Evolutionary conservation across 2,797 vertebrate species (phyloP).

Genomic region (Kryptopterus vitreolus): DNA sequence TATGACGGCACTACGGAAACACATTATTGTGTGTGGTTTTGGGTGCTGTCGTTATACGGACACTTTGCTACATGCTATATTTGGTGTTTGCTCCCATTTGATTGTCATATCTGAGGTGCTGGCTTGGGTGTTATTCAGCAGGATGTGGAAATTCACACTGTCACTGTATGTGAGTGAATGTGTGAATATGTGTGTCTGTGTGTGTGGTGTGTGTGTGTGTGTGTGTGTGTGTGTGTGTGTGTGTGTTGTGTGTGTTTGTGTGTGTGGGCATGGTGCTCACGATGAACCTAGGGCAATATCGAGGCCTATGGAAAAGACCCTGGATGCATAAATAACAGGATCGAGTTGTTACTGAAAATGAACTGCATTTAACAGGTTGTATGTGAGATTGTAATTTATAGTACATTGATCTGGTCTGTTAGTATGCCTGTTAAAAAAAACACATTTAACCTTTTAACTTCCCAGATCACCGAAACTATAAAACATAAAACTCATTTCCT

Average conservation of each 20-base stretch:
- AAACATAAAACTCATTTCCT: constrained; percentile 64
- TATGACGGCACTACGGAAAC: constrained; percentile 1
- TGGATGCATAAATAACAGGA: background rate
- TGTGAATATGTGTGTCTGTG: no score
- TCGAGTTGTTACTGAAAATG: background rate
- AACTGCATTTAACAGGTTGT: background rate
- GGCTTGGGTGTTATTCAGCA: background rate
- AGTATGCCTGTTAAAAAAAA: background rate
- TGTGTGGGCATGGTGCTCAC: background rate
- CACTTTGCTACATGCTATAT: background rate
- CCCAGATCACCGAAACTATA: constrained; percentile 44
- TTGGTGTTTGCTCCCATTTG: constrained; percentile 2
- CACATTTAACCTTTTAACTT: constrained; percentile 11
- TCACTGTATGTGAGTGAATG: background rate
- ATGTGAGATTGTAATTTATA: background rate
- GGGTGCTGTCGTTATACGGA: background rate
- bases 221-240: background rate
- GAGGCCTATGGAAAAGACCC: background rate
- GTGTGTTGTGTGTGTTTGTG: no score
- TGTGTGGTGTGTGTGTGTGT: no score
- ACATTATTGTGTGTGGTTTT: background rate
- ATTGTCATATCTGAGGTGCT: background rate
- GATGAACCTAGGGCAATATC: background rate
- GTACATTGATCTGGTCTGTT: background rate
- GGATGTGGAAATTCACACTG: background rate